Percentiles rank a stretch among this genome's conserved stretches.
These are phyloP conservation scores for Drosophila nebulosa DNA, from an alignment of 1,140 invertebrate species.

Conservation along the genomic window DNA sequence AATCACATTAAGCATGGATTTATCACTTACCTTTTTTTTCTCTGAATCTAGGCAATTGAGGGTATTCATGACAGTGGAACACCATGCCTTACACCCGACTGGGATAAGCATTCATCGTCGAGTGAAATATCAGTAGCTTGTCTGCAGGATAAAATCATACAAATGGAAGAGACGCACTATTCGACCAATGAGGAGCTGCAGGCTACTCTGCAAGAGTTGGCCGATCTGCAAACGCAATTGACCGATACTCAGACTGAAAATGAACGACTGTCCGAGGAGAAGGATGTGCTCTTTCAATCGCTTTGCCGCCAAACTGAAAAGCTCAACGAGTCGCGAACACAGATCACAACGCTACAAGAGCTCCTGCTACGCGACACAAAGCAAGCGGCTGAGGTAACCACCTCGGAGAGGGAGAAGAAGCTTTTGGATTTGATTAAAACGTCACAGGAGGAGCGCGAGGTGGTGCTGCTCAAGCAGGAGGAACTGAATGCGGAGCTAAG, in stretches of 20 bases:
- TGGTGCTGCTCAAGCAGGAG: slow-evolving; percentile 89
- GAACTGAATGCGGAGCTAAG: slow-evolving; percentile 87
- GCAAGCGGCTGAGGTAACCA: slow-evolving; percentile 84
- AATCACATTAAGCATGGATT: not conserved
- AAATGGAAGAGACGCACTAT: slow-evolving; percentile 85
- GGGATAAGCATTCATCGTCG: slow-evolving; percentile 93
- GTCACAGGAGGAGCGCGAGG: slow-evolving; percentile 90
- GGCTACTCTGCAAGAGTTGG: slow-evolving; percentile 95
- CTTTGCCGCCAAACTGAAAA: slow-evolving; percentile 95
- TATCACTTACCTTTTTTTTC: not conserved
- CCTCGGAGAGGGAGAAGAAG: slow-evolving; percentile 90
- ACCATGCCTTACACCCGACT: slow-evolving; percentile 87
- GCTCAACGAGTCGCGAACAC: slow-evolving; percentile 89
- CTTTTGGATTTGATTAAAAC: slow-evolving; percentile 92
- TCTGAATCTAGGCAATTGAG: slow-evolving; percentile 44
- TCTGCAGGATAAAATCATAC: slow-evolving; percentile 94
- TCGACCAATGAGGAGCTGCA: slow-evolving; percentile 97
- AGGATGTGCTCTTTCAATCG: slow-evolving; percentile 93
- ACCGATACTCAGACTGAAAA: slow-evolving; percentile 93
- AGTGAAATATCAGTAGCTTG: slow-evolving; percentile 95
- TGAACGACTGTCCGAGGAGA: slow-evolving; percentile 92
- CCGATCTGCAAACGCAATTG: slow-evolving; percentile 92
- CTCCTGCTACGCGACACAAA: slow-evolving; percentile 84
- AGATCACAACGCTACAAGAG: slow-evolving; percentile 87
- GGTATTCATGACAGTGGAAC: slow-evolving; percentile 80